phyloP scores from a whole-genome alignment of 2,888 invertebrate species.

The Heteromurus nitidus region DNA sequence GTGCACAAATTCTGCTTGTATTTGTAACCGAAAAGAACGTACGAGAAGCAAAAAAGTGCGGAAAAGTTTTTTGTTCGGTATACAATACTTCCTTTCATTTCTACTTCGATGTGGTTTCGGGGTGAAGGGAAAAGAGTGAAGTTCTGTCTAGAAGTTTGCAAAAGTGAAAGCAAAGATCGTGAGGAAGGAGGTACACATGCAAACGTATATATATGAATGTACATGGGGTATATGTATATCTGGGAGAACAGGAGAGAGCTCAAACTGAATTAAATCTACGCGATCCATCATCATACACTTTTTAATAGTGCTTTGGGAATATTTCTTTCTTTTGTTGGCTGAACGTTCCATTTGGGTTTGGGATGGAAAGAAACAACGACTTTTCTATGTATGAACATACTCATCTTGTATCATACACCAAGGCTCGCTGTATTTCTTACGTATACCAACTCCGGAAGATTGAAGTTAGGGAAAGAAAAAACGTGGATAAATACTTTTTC shows the following conservation, averaged over 20 bases:
- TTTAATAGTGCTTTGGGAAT: conserved; percentile 52
- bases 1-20: too few species aligned
- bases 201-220: too few species aligned
- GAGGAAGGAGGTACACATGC: too few species aligned
- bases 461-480: background rate
- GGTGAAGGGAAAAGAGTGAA: too few species aligned
- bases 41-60: conserved; percentile 2
- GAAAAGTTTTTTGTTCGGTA: conserved; percentile 14
- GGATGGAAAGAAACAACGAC: background rate
- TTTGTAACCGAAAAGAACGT: background rate
- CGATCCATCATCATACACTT: conserved; percentile 54
- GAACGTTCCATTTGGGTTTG: background rate
- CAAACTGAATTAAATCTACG: conserved; percentile 55
- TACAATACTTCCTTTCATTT: conserved; percentile 12
- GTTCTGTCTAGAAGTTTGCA: too few species aligned
- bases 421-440: too few species aligned
- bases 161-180: too few species aligned
- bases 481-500: background rate
- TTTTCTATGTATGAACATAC: too few species aligned
- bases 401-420: too few species aligned
- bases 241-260: conserved; percentile 22
- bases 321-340: background rate
- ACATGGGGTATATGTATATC: too few species aligned
- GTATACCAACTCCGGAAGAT: too few species aligned
- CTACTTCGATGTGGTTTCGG: too few species aligned